phyloP scores from a whole-genome alignment of 1,140 invertebrate genomes.

The Octopus sinensis region DNA sequence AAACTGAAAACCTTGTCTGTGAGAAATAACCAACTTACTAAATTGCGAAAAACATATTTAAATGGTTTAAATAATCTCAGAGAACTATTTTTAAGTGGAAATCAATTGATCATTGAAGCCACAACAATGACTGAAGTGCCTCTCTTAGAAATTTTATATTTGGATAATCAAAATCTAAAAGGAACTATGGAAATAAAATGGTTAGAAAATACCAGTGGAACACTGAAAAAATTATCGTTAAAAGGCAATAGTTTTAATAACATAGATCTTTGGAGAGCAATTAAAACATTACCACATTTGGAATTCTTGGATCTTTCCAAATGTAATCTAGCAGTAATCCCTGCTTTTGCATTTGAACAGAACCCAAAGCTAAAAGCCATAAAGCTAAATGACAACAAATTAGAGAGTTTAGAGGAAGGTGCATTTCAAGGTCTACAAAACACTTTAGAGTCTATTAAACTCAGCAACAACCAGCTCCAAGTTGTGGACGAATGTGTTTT shows the following conservation, averaged over 20 bases:
- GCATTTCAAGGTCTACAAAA: slow-evolving; percentile 23
- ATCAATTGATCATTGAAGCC: background rate
- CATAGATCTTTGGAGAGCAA: background rate
- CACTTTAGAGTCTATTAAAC: background rate
- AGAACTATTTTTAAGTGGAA: background rate
- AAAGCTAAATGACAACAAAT: slow-evolving; percentile 9
- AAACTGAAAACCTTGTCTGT: slow-evolving; percentile 15
- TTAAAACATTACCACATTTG: background rate
- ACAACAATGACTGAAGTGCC: background rate
- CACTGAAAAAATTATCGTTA: background rate
- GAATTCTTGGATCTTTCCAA: slow-evolving; percentile 8
- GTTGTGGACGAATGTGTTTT: slow-evolving; percentile 23
- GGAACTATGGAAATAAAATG: background rate
- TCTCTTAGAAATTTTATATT: background rate
- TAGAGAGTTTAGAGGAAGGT: slow-evolving; percentile 10
- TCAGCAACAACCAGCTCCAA: slow-evolving; percentile 16
- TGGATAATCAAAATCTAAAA: background rate
- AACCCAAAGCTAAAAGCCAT: slow-evolving; percentile 17
- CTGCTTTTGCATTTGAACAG: slow-evolving; percentile 18
- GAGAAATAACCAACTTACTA: slow-evolving; percentile 15
- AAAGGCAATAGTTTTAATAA: background rate
- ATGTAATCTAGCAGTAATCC: background rate
- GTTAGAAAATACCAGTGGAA: background rate
- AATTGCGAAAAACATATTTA: background rate
- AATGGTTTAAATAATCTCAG: background rate